These are phyloP conservation scores for Numenius phaeopus DNA, from an alignment of 2,797 vertebrate genomes.

Conservation along the genomic window DNA sequence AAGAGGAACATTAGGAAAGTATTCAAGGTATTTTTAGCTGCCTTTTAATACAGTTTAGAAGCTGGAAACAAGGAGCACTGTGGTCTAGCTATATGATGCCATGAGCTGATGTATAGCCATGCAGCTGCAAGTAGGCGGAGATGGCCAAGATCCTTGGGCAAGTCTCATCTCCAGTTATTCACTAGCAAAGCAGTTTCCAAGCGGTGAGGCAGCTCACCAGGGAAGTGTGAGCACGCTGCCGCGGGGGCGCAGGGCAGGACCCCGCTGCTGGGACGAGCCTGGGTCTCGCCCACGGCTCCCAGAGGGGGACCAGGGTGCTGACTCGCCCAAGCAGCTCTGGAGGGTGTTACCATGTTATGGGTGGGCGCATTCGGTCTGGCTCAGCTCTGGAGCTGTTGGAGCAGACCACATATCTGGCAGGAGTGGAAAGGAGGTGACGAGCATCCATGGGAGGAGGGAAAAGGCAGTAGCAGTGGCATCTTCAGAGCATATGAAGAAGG, in stretches of 20 bases:
- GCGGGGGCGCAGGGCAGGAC: neutral
- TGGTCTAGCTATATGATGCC: slow-evolving; percentile 41
- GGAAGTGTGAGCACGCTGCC: neutral
- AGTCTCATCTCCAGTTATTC: neutral
- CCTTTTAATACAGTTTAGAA: neutral
- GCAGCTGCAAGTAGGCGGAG: slow-evolving; percentile 49
- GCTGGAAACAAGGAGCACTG: slow-evolving; percentile 32
- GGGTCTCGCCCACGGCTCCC: neutral
- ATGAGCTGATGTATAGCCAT: slow-evolving; percentile 18
- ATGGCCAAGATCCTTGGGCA: neutral
- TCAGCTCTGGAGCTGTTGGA: neutral
- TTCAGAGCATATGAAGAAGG: neutral
- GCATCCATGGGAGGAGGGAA: neutral
- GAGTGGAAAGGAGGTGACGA: neutral
- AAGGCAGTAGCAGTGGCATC: neutral
- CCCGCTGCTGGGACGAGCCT: neutral
- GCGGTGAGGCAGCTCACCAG: neutral
- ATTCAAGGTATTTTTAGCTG: slow-evolving; percentile 61
- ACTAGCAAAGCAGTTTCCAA: neutral
- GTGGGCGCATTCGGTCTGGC: neutral
- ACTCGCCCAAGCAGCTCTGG: neutral
- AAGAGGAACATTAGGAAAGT: slow-evolving; percentile 57
- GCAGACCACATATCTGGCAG: neutral
- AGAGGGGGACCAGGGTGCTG: neutral
- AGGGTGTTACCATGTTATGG: neutral